Evolutionary conservation across 92 coral and sea anemone species (phyloP).

Genomic region (Desmophyllum pertusum): DNA sequence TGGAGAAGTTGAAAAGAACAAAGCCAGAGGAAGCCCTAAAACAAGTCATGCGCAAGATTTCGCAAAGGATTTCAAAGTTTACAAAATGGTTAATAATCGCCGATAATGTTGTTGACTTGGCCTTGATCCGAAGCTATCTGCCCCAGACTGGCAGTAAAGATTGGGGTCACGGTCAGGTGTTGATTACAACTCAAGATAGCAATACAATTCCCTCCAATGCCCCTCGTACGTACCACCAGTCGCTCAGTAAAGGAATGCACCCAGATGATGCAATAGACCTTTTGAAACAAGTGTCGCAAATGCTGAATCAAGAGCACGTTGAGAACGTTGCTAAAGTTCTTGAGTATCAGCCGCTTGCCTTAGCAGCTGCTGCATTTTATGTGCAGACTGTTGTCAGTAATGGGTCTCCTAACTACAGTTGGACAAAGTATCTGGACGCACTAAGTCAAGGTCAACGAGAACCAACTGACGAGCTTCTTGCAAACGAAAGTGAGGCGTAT

Average conservation of each 20-base stretch:
- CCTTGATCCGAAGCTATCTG: background rate
- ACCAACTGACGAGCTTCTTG: slow-evolving; percentile 30
- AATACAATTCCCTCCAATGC: background rate
- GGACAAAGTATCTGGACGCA: slow-evolving; percentile 36
- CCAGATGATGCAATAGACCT: too few relatives aligned
- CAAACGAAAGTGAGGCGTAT: slow-evolving; percentile 12
- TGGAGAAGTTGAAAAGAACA: background rate
- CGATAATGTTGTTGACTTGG: slow-evolving; percentile 25
- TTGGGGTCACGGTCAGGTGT: slow-evolving; percentile 33
- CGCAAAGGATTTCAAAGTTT: background rate
- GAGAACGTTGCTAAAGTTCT: too few relatives aligned
- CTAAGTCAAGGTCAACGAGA: slow-evolving; percentile 24
- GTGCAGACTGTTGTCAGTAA: background rate
- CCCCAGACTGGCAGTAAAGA: slow-evolving; percentile 27
- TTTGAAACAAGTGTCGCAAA: too few relatives aligned
- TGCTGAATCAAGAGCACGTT: background rate
- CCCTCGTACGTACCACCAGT: too few relatives aligned
- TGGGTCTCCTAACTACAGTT: background rate
- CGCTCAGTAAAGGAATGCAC: too few relatives aligned
- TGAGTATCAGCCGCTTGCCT: slow-evolving; percentile 46
- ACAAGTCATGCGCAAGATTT: slow-evolving; percentile 1
- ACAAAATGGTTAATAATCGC: slow-evolving; percentile 36
- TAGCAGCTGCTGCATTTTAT: slow-evolving; percentile 26
- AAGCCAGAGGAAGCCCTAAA: slow-evolving; percentile 5
- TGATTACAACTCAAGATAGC: slow-evolving; percentile 38